Conservation (phyloP, 2,888 invertebrate genomes). For the Parnassius glacialis region DNA sequence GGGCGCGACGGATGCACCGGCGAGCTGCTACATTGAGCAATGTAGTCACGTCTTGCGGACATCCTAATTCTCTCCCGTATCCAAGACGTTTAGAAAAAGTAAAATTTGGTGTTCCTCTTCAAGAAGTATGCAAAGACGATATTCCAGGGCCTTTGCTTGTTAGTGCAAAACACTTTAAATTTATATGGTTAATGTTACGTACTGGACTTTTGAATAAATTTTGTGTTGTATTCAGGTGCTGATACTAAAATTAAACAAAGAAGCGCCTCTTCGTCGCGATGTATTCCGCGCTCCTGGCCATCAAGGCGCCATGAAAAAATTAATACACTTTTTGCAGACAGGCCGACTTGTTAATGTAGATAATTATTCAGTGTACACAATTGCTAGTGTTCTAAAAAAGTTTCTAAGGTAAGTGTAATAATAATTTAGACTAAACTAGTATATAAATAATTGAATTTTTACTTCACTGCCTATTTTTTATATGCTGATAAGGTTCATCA, state of each 20-base stretch:
- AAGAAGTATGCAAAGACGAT: slow-evolving; percentile 97
- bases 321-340: slow-evolving; percentile 94
- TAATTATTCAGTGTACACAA: slow-evolving; percentile 98
- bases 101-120: slow-evolving; percentile 95
- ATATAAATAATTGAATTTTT: no score
- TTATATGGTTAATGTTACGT: neutral
- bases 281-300: slow-evolving; percentile 97
- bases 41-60: slow-evolving; percentile 95
- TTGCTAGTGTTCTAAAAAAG: slow-evolving; percentile 98
- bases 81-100: slow-evolving; percentile 94
- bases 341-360: slow-evolving; percentile 95
- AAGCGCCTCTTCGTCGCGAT: slow-evolving; percentile 95
- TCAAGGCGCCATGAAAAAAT: slow-evolving; percentile 96
- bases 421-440: neutral
- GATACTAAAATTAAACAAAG: slow-evolving; percentile 95
- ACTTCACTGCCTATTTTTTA: no score
- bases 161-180: slow-evolving; percentile 57
- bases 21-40: slow-evolving; percentile 94
- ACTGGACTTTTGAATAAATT: slow-evolving; percentile 19
- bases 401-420: slow-evolving; percentile 84
- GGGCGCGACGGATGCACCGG: slow-evolving; percentile 95
- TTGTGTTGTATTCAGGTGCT: slow-evolving; percentile 83
- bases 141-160: slow-evolving; percentile 95
- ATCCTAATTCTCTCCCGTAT: slow-evolving; percentile 89
- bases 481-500: no score